phyloP scores from a whole-genome alignment of 2,797 vertebrate genomes.

The Pangasius macronema region DNA sequence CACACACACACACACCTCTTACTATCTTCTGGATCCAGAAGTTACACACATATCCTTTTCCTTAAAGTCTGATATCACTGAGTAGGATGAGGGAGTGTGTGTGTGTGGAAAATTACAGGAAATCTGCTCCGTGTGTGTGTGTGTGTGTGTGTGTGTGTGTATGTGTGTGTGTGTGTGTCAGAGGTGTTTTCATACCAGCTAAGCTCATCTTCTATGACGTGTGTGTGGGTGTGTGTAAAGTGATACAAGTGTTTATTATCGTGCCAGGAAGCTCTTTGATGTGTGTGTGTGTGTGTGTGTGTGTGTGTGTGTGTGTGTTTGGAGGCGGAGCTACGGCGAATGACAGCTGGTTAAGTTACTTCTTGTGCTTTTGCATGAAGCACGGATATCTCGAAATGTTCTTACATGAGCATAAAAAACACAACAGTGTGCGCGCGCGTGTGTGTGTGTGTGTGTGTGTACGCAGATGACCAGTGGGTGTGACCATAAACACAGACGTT shows the following conservation, averaged over 20 bases:
- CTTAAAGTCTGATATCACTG: neutral
- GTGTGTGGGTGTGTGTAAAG: slow-evolving; percentile 14
- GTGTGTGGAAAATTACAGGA: too few species aligned
- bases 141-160: neutral
- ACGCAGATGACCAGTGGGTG: neutral
- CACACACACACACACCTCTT: neutral
- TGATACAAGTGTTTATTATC: neutral
- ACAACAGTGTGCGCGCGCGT: neutral
- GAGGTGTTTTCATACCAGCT: neutral
- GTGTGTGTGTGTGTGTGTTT: too few species aligned
- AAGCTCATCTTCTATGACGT: slow-evolving; percentile 16
- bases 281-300: too few species aligned
- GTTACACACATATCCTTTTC: neutral
- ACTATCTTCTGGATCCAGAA: neutral
- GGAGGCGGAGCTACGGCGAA: neutral
- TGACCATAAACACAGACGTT: neutral
- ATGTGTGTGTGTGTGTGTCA: neutral
- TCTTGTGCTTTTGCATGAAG: neutral
- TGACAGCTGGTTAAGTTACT: neutral
- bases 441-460: neutral
- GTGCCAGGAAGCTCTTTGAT: neutral
- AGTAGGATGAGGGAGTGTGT: neutral
- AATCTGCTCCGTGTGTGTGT: slow-evolving; percentile 15
- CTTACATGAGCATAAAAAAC: neutral
- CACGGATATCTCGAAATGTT: neutral